Percentiles rank a stretch among this genome's conserved stretches.
phyloP scores from a whole-genome alignment of 2,888 invertebrate genomes.

The Yponomeuta evonymella region DNA sequence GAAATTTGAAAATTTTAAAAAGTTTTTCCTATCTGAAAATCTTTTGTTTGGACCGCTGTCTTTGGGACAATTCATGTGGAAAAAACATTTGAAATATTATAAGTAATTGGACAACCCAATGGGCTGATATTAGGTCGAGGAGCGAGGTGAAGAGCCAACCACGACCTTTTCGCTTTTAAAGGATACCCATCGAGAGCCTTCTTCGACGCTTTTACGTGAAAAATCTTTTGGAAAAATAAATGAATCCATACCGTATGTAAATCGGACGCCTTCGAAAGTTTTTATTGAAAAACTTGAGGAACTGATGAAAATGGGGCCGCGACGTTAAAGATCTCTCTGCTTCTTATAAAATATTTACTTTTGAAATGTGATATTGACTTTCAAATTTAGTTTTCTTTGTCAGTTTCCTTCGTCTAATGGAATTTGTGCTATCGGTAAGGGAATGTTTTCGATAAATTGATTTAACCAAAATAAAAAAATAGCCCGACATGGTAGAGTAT shows the following conservation, averaged over 20 bases:
- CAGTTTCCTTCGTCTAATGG: slow-evolving; percentile 2
- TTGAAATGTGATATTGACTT: slow-evolving; percentile 22
- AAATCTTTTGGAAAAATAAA: slow-evolving; percentile 68
- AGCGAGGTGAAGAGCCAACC: slow-evolving; percentile 36
- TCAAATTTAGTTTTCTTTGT: slow-evolving; percentile 15
- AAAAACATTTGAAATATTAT: slow-evolving; percentile 44
- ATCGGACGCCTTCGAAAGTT: slow-evolving; percentile 68
- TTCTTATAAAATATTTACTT: slow-evolving; percentile 26
- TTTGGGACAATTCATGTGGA: background rate
- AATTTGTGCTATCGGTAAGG: background rate
- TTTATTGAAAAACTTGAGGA: slow-evolving; percentile 75
- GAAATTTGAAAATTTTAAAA: background rate
- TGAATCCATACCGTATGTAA: slow-evolving; percentile 73
- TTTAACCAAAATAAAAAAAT: background rate
- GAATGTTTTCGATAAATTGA: background rate
- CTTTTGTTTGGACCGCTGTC: background rate
- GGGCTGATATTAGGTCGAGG: slow-evolving; percentile 8
- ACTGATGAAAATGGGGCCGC: slow-evolving; percentile 70
- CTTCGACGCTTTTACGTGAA: slow-evolving; percentile 61
- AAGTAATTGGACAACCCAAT: slow-evolving; percentile 39
- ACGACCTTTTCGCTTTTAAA: slow-evolving; percentile 60
- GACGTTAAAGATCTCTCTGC: slow-evolving; percentile 61
- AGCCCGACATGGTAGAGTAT: background rate
- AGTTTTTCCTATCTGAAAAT: background rate
- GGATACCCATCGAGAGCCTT: slow-evolving; percentile 62